Percentiles rank a stretch among this genome's conserved stretches.
Evolutionary conservation across 2,113 vertebrate genomes (phyloP).

Genomic region (Gracilinanus agilis): DNA sequence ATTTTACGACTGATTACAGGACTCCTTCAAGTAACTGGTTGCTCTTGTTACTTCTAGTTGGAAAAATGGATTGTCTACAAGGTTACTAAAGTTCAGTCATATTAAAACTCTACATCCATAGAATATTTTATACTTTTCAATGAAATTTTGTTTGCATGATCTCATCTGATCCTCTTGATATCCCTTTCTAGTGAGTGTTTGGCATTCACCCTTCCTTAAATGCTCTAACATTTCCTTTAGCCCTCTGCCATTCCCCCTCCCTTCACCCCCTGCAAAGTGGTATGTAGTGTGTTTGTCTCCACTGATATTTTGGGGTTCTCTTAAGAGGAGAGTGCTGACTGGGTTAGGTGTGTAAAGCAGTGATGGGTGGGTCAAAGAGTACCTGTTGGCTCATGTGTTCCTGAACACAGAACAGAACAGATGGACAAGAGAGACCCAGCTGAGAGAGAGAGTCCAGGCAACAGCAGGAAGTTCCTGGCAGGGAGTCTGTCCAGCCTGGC

Average conservation of each 20-base stretch:
- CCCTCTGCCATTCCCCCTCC: background rate
- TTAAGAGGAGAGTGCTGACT: background rate
- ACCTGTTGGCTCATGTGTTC: background rate
- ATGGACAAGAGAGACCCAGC: slow-evolving; percentile 63
- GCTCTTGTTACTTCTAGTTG: background rate
- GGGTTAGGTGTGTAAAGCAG: background rate
- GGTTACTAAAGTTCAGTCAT: background rate
- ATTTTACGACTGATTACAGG: background rate
- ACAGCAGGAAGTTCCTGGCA: slow-evolving; percentile 43
- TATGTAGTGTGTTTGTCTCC: background rate
- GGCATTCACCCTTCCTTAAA: background rate
- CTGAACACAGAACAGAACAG: slow-evolving; percentile 25
- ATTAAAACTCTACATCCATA: background rate
- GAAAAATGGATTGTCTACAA: background rate
- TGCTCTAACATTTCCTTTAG: too few species aligned
- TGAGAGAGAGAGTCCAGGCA: slow-evolving; percentile 35
- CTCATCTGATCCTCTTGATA: background rate
- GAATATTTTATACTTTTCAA: background rate
- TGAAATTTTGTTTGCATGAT: background rate
- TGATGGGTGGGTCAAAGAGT: background rate
- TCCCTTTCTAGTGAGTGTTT: background rate
- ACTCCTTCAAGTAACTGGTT: background rate
- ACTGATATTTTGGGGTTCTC: background rate
- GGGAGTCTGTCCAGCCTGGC: background rate
- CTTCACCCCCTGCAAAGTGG: background rate